phyloP scores from a whole-genome alignment of 2,113 vertebrate species.

The Prietella phreatophila region DNA sequence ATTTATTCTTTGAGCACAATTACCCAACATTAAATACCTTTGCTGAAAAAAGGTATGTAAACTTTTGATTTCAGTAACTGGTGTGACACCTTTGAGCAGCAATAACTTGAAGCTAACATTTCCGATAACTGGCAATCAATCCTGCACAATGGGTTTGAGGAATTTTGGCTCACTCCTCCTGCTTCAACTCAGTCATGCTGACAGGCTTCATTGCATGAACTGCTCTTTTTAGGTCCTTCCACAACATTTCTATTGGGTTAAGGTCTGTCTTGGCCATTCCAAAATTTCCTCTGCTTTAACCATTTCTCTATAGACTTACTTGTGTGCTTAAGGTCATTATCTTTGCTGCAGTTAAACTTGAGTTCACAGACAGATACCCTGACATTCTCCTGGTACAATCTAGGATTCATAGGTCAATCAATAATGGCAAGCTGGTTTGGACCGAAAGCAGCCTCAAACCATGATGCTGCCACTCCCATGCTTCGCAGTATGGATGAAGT shows the following conservation, averaged over 20 bases:
- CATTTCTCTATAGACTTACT: neutral
- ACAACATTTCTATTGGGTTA: neutral
- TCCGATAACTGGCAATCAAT: neutral
- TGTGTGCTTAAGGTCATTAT: neutral
- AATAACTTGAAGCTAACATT: neutral
- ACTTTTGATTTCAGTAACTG: too few species aligned
- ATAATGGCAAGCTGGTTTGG: neutral
- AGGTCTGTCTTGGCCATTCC: neutral
- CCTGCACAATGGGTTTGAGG: neutral
- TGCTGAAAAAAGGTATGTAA: too few species aligned
- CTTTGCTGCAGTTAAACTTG: neutral
- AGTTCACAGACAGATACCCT: neutral
- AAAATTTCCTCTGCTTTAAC: neutral
- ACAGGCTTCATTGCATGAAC: neutral
- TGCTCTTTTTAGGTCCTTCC: neutral
- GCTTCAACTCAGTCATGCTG: neutral
- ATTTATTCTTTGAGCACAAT: neutral
- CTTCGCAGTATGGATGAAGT: neutral
- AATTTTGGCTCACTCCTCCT: neutral
- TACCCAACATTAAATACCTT: neutral
- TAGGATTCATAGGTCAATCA: neutral
- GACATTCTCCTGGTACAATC: neutral
- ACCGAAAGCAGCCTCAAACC: neutral
- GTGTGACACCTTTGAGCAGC: too few species aligned
- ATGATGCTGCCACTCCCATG: neutral